Evolutionary conservation across 2,113 vertebrate genomes (phyloP), one percentile per base, ranked within the genome.

Genomic region (Albula goreensis): DNA sequence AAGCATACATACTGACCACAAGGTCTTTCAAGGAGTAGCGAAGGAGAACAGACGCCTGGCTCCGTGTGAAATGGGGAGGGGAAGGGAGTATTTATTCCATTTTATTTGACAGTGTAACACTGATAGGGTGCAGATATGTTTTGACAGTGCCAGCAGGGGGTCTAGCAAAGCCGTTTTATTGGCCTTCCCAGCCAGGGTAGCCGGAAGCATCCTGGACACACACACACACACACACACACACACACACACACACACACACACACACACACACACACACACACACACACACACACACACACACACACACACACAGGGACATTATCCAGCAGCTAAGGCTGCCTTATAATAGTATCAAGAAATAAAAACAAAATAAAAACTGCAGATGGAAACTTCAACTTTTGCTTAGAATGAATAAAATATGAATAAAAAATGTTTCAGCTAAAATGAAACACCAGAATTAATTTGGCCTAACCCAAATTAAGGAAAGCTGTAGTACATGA

Each of bases 201-300:
- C 70, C 70, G 31, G n/a, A 31, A 31, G n/a, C 70, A 22, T 25
- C 10, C 8, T 74, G 31, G 31, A 25, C n/a, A 56, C 25, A 63
- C 31, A 82, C 17, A 74, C 63, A 78, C 81, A 60, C 80, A 86
- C 80, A 86, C 41, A 60, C 52, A 48, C 77, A 22, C 56, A 3
- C 19, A 57, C 17, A 66, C 41, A 82, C 51, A 81, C 41, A 17
- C 25, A 53, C n/a, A 78, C 25, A 31, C 25, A 22, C 41, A 48
- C 50, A 48, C 48, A 31, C 49, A 80, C 5, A 41, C 25, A 70
- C 13, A 1, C n/a, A 12, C 52, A 66, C 6, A 19, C 41, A 56
- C 11, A 50, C 50, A 57, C 84, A 56, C n/a, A 81, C 15, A 74
- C 78, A 87, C 25, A 48, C 15, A 80, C 50, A 78, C 78, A 74